Evolutionary conservation across 1,140 invertebrate genomes (phyloP), one percentile per base, ranked within the genome.

Genomic region (Aphidius ervi): DNA sequence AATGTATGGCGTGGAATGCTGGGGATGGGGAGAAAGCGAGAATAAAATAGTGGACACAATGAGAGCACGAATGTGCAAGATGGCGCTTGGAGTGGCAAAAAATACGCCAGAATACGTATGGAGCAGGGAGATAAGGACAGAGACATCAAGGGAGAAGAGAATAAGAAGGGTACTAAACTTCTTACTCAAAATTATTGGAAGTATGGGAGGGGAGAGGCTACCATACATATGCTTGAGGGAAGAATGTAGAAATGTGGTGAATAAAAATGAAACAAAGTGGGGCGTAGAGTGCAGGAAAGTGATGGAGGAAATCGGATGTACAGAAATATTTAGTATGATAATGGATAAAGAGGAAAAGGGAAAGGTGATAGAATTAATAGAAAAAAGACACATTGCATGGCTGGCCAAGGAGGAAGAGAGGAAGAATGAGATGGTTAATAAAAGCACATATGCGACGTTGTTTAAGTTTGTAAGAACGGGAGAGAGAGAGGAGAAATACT

Each of bases 71-170:
- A n/a, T n/a, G 45, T 9, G 6, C 6, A 47, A 46, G 6, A 43
- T 8, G 46, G 9, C 7, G 4, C 20, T 49, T 0, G 37, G 47
- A 6, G 23, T 58, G 47, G 37, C 9, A 7, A 58, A 16, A n/a
- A 41, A n/a, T 6, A 58, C 46, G 6, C 52, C 43, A 46, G 58
- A 43, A 9, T 53, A 60, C 41, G 43, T 47, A n/a, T 48, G 37
- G 43, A 52, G 49, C 5, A 53, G 42, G 31, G 43, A 52, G 43
- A 31, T 10, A 52, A 16, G 46, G 20, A 16, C 46, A 50, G 9
- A 50, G 9, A 31, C n/a, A 50, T 9, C 23, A 5, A 43, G 42
- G 37, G 10, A 47, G 3, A n/a, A 53, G 5, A n/a, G 23, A 37
- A 5, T 40, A 10, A 53, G 50, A 40, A 40, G 39, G 16, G 16